A percentile compares a stretch with the other conserved stretches of the same genome.
Conservation (phyloP, 2,113 vertebrate genomes). For the Spermophilus dauricus region DNA sequence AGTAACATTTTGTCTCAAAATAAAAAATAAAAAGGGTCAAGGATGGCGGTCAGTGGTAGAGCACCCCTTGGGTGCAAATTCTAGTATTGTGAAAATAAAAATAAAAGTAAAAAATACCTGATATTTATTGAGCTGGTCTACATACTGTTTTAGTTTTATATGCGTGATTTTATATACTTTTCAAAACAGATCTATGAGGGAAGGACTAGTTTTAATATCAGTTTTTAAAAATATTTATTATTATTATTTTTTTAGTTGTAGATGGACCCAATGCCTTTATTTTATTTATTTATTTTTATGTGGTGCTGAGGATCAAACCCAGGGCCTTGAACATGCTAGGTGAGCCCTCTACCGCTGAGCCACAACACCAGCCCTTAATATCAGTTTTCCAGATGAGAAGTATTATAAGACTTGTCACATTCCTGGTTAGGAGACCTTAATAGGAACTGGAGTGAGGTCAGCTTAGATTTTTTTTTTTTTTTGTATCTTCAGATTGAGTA, state of each 20-base stretch:
- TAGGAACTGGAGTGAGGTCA: neutral
- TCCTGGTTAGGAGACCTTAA: neutral
- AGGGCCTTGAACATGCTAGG: too few relatives aligned
- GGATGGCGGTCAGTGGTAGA: too few relatives aligned
- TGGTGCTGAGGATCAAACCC: too few relatives aligned
- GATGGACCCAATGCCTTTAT: too few relatives aligned
- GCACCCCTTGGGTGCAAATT: too few relatives aligned
- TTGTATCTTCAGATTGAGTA: neutral
- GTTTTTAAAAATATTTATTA: neutral
- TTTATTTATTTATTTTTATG: too few relatives aligned
- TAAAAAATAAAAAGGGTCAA: too few relatives aligned
- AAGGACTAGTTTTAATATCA: neutral
- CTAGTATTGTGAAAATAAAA: too few relatives aligned
- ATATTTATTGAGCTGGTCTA: neutral
- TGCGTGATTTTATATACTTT: conserved; percentile 3
- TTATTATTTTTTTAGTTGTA: too few relatives aligned
- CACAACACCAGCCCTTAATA: neutral
- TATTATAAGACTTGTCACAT: neutral
- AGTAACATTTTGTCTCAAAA: too few relatives aligned
- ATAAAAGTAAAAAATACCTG: too few relatives aligned
- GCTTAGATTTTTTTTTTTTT: neutral
- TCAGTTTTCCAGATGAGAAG: neutral
- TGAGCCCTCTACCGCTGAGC: too few relatives aligned
- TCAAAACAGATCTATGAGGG: neutral
- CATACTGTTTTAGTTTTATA: neutral